Percentiles rank a stretch among this genome's conserved stretches.
Conservation (phyloP, 1,140 invertebrate genomes). For the Drosophila ironensis region DNA sequence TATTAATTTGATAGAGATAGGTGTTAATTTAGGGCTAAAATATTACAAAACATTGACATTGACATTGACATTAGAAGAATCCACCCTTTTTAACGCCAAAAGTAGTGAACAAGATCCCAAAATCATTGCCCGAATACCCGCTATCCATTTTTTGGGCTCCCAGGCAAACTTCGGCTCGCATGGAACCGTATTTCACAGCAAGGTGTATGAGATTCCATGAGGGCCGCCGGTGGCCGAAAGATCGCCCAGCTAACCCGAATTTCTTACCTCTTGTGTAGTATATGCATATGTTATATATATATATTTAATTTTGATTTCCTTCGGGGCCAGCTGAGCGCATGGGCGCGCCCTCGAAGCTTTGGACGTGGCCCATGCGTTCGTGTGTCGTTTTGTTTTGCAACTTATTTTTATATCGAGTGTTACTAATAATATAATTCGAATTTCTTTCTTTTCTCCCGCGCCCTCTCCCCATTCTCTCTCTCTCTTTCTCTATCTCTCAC, state of each 20-base stretch:
- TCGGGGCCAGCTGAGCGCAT: slow-evolving; percentile 83
- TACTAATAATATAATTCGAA: slow-evolving; percentile 76
- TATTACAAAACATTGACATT: no score
- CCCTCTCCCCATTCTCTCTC: slow-evolving; percentile 41
- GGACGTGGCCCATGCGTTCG: slow-evolving; percentile 88
- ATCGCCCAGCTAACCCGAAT: slow-evolving; percentile 44
- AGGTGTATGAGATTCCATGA: background rate
- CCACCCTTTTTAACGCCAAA: no score
- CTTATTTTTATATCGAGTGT: slow-evolving; percentile 58
- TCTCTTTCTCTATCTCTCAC: slow-evolving; percentile 22
- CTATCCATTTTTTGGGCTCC: slow-evolving; percentile 12
- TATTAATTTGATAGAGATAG: no score
- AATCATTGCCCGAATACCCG: slow-evolving; percentile 12
- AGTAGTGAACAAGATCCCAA: no score
- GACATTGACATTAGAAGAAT: no score
- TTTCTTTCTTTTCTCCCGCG: slow-evolving; percentile 61
- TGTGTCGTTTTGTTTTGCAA: slow-evolving; percentile 86
- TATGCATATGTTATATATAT: no score
- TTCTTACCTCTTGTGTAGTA: slow-evolving; percentile 36
- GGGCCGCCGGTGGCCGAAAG: background rate
- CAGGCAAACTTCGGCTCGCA: slow-evolving; percentile 4
- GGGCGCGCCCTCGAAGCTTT: slow-evolving; percentile 83
- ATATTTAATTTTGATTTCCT: slow-evolving; percentile 73
- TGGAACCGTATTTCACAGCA: background rate
- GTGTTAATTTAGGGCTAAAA: no score